Base-by-base conservation (phyloP, 2,888 invertebrate genomes). In the Tethea ocularis region DNA sequence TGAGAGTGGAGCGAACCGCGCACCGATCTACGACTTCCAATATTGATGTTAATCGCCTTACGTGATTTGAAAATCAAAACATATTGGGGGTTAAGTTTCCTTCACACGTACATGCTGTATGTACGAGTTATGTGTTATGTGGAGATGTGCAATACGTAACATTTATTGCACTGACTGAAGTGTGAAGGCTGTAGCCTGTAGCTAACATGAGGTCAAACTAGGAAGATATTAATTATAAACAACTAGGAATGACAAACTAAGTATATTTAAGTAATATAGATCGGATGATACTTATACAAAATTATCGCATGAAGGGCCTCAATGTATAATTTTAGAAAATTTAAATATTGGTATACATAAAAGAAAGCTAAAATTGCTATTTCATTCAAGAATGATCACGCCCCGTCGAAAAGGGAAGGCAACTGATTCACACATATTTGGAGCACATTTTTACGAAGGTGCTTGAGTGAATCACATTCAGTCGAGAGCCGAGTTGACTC, bases 41-140 rank as follows among this genome's bases (percentile, higher is more conserved):
- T 78, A 74, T 77, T 73, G 75, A 80, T 75, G 78, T 73, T 80
- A 75, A 81, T 77, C 73, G 74, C 56, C 66, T 67, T 72, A 77
- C 78, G 79, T 76, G 77, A 68, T 64, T 58, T 54, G 71, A 61
- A 63, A 63, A 64, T 67, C 58, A 57, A 68, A 56, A 46, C 23
- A 58, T 58, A 51, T 57, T 29, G 51, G 61, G 57, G 52, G 56
- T 60, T 59, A 57, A 60, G 55, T 60, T 56, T 56, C 53, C 61
- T 54, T 57, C 61, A 53, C 55, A 57, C 54, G 24, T 26, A 52
- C 52, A 54, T 46, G 60, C 66, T 56, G 64, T 63, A 59, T n/a
- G 57, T 57, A 51, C 52, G n/a, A n/a, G n/a, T n/a, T n/a, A n/a
- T n/a, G n/a, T n/a, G n/a, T n/a, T n/a, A n/a, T n/a, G 55, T 58